Evolutionary conservation across 2,888 invertebrate genomes (phyloP), one percentile per base, ranked within the genome.

Genomic region (Isotomurus palustris): DNA sequence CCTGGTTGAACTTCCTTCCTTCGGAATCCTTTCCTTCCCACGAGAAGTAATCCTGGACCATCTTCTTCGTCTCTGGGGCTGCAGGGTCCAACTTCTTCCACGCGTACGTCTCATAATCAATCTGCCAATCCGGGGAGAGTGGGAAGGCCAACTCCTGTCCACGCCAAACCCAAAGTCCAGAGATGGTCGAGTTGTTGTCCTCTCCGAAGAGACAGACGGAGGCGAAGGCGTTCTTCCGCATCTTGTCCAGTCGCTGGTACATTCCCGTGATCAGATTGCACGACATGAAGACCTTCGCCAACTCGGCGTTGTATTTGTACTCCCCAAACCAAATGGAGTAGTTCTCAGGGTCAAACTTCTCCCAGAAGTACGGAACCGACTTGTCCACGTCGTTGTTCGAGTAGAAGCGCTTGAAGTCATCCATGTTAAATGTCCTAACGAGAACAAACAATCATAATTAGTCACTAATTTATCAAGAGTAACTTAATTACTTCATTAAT

Each of bases 131-230:
- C 28, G 89, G 86, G 63, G 84, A 84, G 67, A 93, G 80, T 82
- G 88, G 76, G 74, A 99, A 99, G 71, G 88, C 96, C 56, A 99
- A 84, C 22, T 91, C 88, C 52, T 91, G 91, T 19, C 97, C 97
- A 75, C 89, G 86, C 97, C 97, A 99, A 70, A 96, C 84, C 97
- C 97, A 99, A 73, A 99, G 80, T 62, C 96, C 99, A 41, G 92
- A 91, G 77, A 99, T 97, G 73, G 85, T 82, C 75, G 88, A 92
- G 79, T 94, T 82, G 77, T 91, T 87, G 79, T 96, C 92, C 51
- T 82, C 81, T 25, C 99, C 97, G 77, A 96, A 97, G 61, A 99
- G 82, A 74, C 91, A 88, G 70, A 91, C 85, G 12, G 94, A 95
- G 53, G 89, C 92, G 77, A 99, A 97, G 2, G 94, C 88, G 75